A percentile compares a stretch with the other conserved stretches of the same genome.
Conservation (phyloP, 2,797 vertebrate genomes). For the Cynodonichthys magdalenae region DNA sequence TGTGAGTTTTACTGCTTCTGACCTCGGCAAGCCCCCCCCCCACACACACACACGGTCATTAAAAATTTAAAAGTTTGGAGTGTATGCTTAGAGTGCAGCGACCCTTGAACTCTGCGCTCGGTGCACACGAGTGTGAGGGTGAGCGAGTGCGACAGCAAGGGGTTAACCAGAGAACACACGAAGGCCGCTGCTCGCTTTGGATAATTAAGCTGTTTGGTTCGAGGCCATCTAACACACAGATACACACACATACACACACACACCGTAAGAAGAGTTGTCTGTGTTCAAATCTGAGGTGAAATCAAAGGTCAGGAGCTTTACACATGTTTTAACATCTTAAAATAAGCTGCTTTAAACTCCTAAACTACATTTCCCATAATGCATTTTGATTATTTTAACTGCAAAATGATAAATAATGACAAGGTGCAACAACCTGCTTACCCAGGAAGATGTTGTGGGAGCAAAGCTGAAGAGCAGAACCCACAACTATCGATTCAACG, state of each 20-base stretch:
- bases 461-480: too few relatives aligned
- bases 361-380: too few relatives aligned
- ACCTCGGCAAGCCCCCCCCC: conserved; percentile 25
- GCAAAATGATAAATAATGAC: too few relatives aligned
- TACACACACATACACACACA: background rate
- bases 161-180: conserved; percentile 74
- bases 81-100: conserved; percentile 39
- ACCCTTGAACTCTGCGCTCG: conserved; percentile 56
- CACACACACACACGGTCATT: conserved; percentile 25
- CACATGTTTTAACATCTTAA: too few relatives aligned
- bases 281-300: background rate
- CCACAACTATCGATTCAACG: too few relatives aligned
- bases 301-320: too few relatives aligned
- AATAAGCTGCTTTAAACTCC: too few relatives aligned
- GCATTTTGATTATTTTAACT: too few relatives aligned
- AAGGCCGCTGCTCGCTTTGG: conserved; percentile 51
- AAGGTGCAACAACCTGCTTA: too few relatives aligned
- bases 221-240: conserved; percentile 51
- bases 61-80: conserved; percentile 55
- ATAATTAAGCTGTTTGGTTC: conserved; percentile 77
- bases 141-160: conserved; percentile 59
- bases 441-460: too few relatives aligned
- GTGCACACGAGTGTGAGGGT: conserved; percentile 58
- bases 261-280: background rate
- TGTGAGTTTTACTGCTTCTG: conserved; percentile 36